Evolutionary conservation across 2,888 invertebrate species (phyloP).

Genomic region (Lasioglossum oenotherae): DNA sequence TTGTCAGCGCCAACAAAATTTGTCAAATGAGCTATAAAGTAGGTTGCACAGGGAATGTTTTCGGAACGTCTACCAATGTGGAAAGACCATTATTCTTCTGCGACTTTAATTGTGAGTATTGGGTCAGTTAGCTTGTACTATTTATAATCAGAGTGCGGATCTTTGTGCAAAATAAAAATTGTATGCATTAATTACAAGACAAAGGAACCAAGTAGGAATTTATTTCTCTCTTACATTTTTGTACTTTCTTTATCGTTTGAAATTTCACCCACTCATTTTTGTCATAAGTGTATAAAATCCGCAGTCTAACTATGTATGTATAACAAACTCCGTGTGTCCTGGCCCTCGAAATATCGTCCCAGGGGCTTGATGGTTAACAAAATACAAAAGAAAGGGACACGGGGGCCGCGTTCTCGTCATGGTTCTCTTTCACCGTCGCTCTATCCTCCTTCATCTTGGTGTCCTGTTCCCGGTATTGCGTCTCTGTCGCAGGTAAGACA

Average conservation of each 20-base stretch:
- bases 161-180: too few relatives aligned
- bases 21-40: background rate
- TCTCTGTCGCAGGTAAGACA: conserved; percentile 75
- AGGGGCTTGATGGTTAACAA: too few relatives aligned
- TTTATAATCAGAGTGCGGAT: too few relatives aligned
- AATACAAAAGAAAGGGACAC: background rate
- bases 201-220: too few relatives aligned
- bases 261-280: too few relatives aligned
- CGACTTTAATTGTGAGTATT: background rate
- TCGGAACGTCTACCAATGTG: background rate
- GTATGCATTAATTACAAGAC: too few relatives aligned
- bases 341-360: background rate
- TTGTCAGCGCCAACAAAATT: background rate
- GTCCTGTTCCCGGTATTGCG: conserved; percentile 69
- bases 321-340: background rate
- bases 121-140: background rate
- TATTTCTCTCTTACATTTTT: too few relatives aligned
- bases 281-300: too few relatives aligned
- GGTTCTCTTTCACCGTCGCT: conserved; percentile 17
- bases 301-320: too few relatives aligned
- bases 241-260: too few relatives aligned
- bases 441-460: conserved; percentile 51
- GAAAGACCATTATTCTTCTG: background rate
- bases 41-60: background rate
- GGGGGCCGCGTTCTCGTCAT: background rate